These are phyloP conservation scores for Itoplectis maculator DNA, from an alignment of 2,888 invertebrate species.

Conservation along the genomic window DNA sequence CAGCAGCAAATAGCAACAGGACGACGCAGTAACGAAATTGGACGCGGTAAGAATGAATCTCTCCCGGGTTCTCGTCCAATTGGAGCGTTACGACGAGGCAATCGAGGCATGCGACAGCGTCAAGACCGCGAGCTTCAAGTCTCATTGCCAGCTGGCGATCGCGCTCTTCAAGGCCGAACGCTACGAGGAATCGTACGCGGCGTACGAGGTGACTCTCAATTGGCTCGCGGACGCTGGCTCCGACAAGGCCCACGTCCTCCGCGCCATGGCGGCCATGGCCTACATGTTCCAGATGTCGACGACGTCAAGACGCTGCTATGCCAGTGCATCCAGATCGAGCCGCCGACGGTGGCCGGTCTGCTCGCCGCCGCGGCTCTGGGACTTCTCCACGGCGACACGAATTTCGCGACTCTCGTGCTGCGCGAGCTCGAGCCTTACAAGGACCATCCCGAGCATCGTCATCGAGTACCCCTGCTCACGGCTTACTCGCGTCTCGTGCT, in stretches of 20 bases:
- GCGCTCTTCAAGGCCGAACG: constrained; percentile 89
- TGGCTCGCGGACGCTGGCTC: constrained; percentile 88
- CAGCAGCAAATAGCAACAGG: no score
- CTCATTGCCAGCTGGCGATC: constrained; percentile 92
- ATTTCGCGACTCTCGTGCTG: constrained; percentile 90
- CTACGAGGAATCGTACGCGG: constrained; percentile 91
- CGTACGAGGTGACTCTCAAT: constrained; percentile 91
- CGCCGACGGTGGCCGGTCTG: constrained; percentile 90
- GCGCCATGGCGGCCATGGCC: constrained; percentile 94
- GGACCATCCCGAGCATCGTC: constrained; percentile 87
- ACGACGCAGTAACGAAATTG: constrained; percentile 83
- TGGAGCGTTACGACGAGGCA: constrained; percentile 89
- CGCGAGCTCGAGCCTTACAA: constrained; percentile 89
- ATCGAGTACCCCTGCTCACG: constrained; percentile 88
- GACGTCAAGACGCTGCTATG: constrained; percentile 92
- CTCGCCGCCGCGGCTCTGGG: constrained; percentile 93
- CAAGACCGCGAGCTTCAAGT: constrained; percentile 89
- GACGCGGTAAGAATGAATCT: constrained; percentile 89
- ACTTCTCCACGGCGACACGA: constrained; percentile 90
- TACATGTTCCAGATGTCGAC: constrained; percentile 90
- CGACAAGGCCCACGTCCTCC: constrained; percentile 91
- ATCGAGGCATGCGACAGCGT: constrained; percentile 89
- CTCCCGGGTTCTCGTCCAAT: constrained; percentile 89
- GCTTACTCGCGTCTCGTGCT: constrained; percentile 87
- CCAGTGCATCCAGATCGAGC: constrained; percentile 87